Evolutionary conservation across 2,797 vertebrate species (phyloP).

Genomic region (Glossophaga mutica): DNA sequence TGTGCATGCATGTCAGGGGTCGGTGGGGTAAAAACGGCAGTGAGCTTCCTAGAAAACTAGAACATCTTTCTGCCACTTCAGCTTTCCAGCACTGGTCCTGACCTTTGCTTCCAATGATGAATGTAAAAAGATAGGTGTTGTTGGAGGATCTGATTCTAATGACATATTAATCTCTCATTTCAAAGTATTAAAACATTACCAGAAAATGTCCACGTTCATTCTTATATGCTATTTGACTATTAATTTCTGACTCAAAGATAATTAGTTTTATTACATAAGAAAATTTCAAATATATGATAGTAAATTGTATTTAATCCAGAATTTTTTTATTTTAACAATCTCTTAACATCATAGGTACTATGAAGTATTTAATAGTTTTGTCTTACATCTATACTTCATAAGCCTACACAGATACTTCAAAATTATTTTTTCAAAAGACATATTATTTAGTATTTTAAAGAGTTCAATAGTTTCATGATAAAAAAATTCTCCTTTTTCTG

Average conservation of each 20-base stretch:
- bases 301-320: background rate
- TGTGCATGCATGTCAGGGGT: accelerated
- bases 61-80: background rate
- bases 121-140: background rate
- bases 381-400: background rate
- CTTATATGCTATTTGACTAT: background rate
- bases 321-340: background rate
- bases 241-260: background rate
- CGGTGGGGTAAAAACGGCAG: background rate
- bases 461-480: background rate
- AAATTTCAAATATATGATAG: background rate
- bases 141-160: background rate
- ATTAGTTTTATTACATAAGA: background rate
- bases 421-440: background rate
- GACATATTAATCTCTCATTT: background rate
- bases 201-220: background rate
- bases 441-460: background rate
- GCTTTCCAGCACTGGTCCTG: background rate
- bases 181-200: background rate
- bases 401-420: background rate
- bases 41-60: background rate
- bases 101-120: background rate
- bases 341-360: background rate
- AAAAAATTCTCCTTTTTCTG: background rate
- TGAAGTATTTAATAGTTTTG: background rate